Percentiles rank a stretch among this genome's conserved stretches.
These are phyloP conservation scores for Sinopyrophorus schimmeli DNA, from an alignment of 2,888 invertebrate species.

Conservation along the genomic window DNA sequence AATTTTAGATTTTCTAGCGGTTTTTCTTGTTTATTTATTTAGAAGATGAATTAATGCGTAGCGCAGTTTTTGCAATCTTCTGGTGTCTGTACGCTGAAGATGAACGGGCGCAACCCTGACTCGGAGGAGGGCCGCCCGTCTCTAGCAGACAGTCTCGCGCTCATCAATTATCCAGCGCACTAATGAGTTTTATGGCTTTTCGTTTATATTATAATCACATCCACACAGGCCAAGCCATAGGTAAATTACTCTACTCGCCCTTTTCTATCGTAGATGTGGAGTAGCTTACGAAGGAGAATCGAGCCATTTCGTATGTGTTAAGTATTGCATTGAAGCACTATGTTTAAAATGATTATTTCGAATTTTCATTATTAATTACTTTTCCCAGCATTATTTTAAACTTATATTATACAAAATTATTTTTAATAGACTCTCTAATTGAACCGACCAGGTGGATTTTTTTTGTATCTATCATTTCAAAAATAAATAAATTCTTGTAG, in stretches of 20 bases:
- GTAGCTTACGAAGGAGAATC: conserved; percentile 15
- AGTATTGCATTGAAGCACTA: conserved; percentile 3
- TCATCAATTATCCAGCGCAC: conserved; percentile 46
- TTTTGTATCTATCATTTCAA: no score
- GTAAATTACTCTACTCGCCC: conserved; percentile 36
- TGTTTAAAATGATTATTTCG: conserved; percentile 3
- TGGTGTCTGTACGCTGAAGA: conserved; percentile 15
- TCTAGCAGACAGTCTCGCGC: conserved; percentile 37
- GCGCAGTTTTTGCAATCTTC: conserved; percentile 23
- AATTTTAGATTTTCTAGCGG: conserved; percentile 21
- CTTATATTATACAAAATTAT: no score
- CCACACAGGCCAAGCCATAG: conserved; percentile 33
- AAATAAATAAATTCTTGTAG: no score
- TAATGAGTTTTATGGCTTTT: conserved; percentile 50
- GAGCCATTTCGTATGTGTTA: conserved; percentile 8
- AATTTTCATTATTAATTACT: conserved; percentile 19
- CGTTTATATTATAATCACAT: conserved; percentile 44
- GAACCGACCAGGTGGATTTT: no score
- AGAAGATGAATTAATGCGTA: conserved; percentile 24
- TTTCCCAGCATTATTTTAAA: conserved; percentile 7
- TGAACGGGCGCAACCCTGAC: conserved; percentile 31
- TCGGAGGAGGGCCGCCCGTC: conserved; percentile 33
- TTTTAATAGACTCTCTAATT: no score
- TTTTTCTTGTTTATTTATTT: conserved; percentile 22
- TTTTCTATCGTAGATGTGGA: conserved; percentile 26